Base-by-base conservation (phyloP, 1,140 invertebrate species). In the Drosophila sp. region DNA sequence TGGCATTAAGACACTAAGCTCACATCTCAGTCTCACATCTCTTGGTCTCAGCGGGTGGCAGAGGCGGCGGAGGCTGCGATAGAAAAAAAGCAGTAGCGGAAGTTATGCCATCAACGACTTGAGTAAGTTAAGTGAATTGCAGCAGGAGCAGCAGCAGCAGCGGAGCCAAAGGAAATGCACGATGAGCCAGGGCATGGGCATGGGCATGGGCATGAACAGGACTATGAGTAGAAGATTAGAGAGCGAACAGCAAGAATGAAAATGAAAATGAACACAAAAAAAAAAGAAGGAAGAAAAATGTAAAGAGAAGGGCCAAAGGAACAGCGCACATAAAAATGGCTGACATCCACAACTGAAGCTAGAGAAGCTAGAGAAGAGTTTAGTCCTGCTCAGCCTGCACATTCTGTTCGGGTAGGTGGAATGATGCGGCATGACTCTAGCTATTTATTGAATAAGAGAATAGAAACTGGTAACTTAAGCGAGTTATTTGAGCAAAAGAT, bases 121-220 rank as follows among this genome's bases (percentile, higher is more conserved):
- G 83, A 87, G 84, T 87, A 80, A 89, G 76, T 87, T 86, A 89
- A 83, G 83, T 86, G 83, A 86, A 86, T 83, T 86, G 83, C 83
- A 66, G 69, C 71, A 71, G 75, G 67, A 78, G 27, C 40, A 33
- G 29, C 30, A 35, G 55, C 55, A 30, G 64, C 72, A 65, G 69
- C 70, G 50, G 70, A 71, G 44, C 69, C 23, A 76, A 68, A 76
- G 72, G 68, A 87, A 83, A 86, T 78, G 74, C 74, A 55, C 60
- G 65, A 72, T 71, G 58, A 65, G 60, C 67, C 58, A 17, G 29
- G 50, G 17, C 64, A 54, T 47, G 71, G 57, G 40, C 50, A 54
- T 47, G 71, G 57, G 40, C 50, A 32, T 38, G 7, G 23, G n/a
- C 47, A 57, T 57, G 55, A 58, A 33, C 56, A 38, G 56, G 56